Evolutionary conservation across 2,797 vertebrate species (phyloP).

Genomic region (Sardinella longiceps): DNA sequence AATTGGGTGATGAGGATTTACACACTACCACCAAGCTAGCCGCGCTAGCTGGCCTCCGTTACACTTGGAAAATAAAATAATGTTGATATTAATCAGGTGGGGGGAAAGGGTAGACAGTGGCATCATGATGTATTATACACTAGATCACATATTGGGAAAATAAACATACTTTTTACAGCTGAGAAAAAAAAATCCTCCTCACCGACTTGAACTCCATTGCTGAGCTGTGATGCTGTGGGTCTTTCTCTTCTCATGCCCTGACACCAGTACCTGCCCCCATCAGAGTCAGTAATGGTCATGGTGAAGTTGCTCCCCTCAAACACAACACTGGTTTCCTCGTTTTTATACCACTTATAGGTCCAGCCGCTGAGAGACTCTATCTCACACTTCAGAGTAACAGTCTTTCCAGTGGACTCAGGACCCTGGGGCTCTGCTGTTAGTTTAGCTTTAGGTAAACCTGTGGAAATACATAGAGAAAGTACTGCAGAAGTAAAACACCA

Average conservation of each 20-base stretch:
- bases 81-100: too few species aligned
- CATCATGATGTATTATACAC: too few species aligned
- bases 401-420: neutral
- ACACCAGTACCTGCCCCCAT: neutral
- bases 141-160: too few species aligned
- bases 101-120: too few species aligned
- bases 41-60: too few species aligned
- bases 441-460: neutral
- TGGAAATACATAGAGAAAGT: neutral
- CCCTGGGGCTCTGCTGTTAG: neutral
- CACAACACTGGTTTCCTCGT: neutral
- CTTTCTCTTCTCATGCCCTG: neutral
- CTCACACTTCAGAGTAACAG: neutral
- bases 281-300: neutral
- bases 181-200: neutral
- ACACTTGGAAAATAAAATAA: too few species aligned
- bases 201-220: neutral
- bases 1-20: too few species aligned
- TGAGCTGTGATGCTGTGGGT: neutral
- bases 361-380: neutral
- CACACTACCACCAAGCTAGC: too few species aligned
- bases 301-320: neutral
- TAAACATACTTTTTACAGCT: neutral
- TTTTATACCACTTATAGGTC: constrained; percentile 25
- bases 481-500: neutral